Evolutionary conservation across 1,140 invertebrate genomes (phyloP).

Genomic region (Zaprionus ghesquierei): DNA sequence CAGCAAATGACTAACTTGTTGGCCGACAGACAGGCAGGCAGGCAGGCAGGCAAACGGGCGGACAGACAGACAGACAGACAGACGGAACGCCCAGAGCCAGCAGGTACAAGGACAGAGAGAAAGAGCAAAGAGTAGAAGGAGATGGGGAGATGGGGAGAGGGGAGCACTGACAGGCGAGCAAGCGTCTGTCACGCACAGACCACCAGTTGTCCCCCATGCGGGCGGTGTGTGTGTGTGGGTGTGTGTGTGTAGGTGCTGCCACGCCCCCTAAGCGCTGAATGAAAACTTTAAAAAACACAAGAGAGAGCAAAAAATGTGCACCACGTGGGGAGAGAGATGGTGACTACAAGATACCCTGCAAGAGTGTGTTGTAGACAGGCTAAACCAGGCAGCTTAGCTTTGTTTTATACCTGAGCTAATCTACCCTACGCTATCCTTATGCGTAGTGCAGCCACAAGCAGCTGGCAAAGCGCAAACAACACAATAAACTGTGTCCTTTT

Average conservation of each 20-base stretch:
- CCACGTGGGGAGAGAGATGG: no score
- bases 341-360: slow-evolving; percentile 8
- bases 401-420: no score
- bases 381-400: no score
- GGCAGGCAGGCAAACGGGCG: not conserved
- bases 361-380: no score
- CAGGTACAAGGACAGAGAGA: slow-evolving; percentile 3
- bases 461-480: slow-evolving; percentile 50
- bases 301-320: not conserved
- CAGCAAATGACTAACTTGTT: slow-evolving; percentile 78
- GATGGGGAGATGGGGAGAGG: not conserved
- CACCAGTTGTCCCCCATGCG: slow-evolving; percentile 44
- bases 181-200: slow-evolving; percentile 70
- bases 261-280: slow-evolving; percentile 6
- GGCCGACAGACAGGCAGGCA: slow-evolving; percentile 50
- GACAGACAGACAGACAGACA: slow-evolving; percentile 2
- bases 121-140: not conserved
- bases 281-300: slow-evolving; percentile 25
- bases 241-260: not conserved
- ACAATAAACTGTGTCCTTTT: slow-evolving; percentile 61
- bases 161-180: slow-evolving; percentile 45
- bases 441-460: slow-evolving; percentile 16
- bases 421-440: not conserved
- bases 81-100: slow-evolving; percentile 23
- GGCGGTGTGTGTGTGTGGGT: not conserved